Conservation (phyloP, 1,140 invertebrate species). For the Bombus difficillimus region DNA sequence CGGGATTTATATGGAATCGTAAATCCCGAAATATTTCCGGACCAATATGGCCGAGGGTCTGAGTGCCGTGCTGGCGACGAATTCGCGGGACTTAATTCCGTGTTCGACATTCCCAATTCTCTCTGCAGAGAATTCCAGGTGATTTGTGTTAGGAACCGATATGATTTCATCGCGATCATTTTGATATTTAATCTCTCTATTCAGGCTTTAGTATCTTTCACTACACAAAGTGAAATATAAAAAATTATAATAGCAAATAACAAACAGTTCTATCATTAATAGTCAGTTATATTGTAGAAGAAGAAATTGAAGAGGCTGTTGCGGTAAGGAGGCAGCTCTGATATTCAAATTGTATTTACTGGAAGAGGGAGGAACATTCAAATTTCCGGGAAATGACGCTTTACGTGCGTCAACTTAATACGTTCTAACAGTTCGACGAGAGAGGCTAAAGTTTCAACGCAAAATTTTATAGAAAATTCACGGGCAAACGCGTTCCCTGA, state of each 20-base stretch:
- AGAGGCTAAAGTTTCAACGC: neutral
- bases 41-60: slow-evolving; percentile 11
- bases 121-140: neutral
- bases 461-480: neutral
- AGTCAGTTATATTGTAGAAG: no score
- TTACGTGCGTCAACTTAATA: neutral
- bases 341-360: no score
- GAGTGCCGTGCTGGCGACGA: slow-evolving; percentile 1
- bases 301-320: no score
- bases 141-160: neutral
- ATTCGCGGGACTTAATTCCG: slow-evolving; percentile 2
- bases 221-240: no score
- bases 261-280: no score
- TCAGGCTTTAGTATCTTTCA: neutral
- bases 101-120: neutral
- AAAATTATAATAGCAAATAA: no score
- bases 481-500: neutral
- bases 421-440: no score
- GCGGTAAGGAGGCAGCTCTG: no score
- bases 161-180: neutral
- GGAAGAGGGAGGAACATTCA: neutral
- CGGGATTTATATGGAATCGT: slow-evolving; percentile 50
- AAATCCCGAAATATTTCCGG: slow-evolving; percentile 42
- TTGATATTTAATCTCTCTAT: neutral
- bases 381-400: neutral